Evolutionary conservation across 2,797 vertebrate genomes (phyloP).

Genomic region (Myotis findleyi): DNA sequence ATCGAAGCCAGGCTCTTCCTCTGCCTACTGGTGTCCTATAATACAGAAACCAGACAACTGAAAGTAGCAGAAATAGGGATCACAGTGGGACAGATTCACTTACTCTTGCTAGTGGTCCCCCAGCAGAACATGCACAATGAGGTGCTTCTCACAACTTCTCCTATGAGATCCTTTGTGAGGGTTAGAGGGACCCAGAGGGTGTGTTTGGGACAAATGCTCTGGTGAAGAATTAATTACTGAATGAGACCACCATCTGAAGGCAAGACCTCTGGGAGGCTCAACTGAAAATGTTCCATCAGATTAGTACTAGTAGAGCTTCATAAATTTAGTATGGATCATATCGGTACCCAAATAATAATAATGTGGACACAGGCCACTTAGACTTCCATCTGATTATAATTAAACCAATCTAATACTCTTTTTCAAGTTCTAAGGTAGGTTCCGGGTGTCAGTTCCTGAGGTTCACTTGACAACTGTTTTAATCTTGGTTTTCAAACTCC

Average conservation of each 20-base stretch:
- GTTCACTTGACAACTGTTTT: neutral
- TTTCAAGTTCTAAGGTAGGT: neutral
- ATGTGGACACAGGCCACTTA: neutral
- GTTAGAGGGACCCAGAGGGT: neutral
- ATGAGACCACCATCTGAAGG: neutral
- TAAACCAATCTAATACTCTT: neutral
- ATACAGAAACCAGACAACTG: slow-evolving; percentile 33
- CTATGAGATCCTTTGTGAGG: neutral
- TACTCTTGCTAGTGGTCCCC: neutral
- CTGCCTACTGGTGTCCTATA: slow-evolving; percentile 96
- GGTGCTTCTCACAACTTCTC: neutral
- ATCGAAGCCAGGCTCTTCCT: slow-evolving; percentile 97
- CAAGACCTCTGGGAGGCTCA: neutral
- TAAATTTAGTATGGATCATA: neutral
- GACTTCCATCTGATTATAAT: neutral
- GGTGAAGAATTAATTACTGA: neutral
- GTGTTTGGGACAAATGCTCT: neutral
- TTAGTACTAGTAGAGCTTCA: neutral
- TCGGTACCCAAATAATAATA: neutral
- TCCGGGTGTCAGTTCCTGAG: neutral
- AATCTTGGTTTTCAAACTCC: neutral
- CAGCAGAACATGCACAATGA: neutral
- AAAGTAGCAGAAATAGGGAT: neutral
- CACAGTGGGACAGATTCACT: neutral
- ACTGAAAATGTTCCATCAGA: neutral